phyloP scores from a whole-genome alignment of 2,888 invertebrate genomes.

The Zhengitettix transpicula region DNA sequence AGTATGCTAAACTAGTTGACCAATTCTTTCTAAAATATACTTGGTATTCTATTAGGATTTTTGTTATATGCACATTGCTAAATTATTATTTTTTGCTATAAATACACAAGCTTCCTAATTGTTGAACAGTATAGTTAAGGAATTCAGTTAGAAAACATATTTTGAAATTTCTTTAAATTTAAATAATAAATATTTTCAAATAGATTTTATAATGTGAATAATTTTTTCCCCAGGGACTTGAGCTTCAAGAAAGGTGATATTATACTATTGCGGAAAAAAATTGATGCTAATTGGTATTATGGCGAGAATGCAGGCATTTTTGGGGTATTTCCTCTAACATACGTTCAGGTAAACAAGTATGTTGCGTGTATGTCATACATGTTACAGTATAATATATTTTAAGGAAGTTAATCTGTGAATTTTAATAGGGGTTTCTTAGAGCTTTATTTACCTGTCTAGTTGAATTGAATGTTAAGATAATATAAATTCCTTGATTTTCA shows the following conservation, averaged over 20 bases:
- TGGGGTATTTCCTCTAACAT: slow-evolving; percentile 71
- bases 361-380: too few species aligned
- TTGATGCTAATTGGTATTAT: slow-evolving; percentile 75
- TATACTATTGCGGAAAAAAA: slow-evolving; percentile 57
- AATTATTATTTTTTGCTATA: too few species aligned
- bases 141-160: background rate
- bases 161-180: background rate
- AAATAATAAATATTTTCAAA: background rate
- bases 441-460: too few species aligned
- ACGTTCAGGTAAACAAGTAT: slow-evolving; percentile 47
- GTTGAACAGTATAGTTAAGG: background rate
- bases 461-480: too few species aligned
- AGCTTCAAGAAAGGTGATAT: slow-evolving; percentile 75
- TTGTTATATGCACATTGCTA: too few species aligned
- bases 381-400: too few species aligned
- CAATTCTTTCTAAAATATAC: background rate
- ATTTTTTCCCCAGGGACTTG: slow-evolving; percentile 44
- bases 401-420: too few species aligned
- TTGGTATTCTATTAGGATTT: background rate
- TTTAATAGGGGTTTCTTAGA: too few species aligned
- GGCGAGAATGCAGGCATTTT: slow-evolving; percentile 63
- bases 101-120: background rate
- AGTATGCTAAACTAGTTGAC: background rate
- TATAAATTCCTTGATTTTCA: too few species aligned
- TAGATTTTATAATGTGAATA: slow-evolving; percentile 11